phyloP scores from a whole-genome alignment of 2,797 vertebrate genomes.

The Thunnus albacares region DNA sequence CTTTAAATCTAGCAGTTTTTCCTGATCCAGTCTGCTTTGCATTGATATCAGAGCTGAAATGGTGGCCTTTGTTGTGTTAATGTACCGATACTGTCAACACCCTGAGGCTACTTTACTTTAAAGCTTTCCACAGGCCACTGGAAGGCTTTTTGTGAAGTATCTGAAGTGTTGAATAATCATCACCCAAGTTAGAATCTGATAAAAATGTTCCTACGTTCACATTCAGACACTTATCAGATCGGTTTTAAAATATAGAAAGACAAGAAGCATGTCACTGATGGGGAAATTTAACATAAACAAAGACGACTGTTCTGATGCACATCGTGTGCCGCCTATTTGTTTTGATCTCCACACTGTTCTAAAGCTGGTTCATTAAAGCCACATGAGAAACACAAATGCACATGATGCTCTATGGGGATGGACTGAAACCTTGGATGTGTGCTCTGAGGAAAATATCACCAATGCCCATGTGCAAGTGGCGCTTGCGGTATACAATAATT shows the following conservation, averaged over 20 bases:
- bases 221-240: not conserved
- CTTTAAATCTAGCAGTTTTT: not conserved
- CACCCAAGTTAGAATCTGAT: not conserved
- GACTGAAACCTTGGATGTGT: not conserved
- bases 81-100: not conserved
- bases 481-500: not conserved
- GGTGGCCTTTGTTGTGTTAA: not conserved
- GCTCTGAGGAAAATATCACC: not conserved
- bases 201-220: not conserved
- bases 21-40: not conserved
- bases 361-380: not conserved
- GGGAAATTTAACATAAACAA: not conserved
- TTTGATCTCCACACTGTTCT: not conserved
- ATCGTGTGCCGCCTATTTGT: not conserved
- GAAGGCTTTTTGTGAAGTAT: not conserved
- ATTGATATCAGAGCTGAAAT: not conserved
- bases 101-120: not conserved
- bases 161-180: not conserved
- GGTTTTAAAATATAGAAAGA: not conserved
- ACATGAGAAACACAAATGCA: conserved; percentile 23
- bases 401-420: not conserved
- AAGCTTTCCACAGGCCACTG: not conserved
- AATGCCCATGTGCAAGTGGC: not conserved
- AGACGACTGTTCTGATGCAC: not conserved
- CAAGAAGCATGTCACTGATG: not conserved